Evolutionary conservation across 2,113 vertebrate species (phyloP).

Genomic region (Pterocles gutturalis): DNA sequence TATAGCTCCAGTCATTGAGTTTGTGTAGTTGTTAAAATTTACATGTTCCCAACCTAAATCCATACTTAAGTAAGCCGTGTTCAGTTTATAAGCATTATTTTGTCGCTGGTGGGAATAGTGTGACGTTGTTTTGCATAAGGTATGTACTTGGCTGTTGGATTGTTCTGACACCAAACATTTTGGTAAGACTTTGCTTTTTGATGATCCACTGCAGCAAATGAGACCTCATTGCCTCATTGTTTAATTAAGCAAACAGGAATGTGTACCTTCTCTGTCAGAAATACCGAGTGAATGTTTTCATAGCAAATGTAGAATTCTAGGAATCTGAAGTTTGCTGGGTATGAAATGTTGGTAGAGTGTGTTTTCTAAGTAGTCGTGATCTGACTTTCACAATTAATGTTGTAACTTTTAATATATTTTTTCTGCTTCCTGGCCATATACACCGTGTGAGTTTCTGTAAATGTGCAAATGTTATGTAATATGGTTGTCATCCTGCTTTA

Average conservation of each 20-base stretch:
- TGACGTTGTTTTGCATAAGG: background rate
- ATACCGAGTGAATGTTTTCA: background rate
- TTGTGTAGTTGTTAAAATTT: background rate
- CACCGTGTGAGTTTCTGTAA: slow-evolving; percentile 1
- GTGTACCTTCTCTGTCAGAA: background rate
- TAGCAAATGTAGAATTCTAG: background rate
- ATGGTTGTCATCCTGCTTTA: background rate
- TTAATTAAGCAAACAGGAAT: background rate
- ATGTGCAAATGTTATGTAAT: background rate
- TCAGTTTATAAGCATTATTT: background rate
- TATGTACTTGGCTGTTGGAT: background rate
- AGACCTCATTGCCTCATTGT: background rate
- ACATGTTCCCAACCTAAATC: background rate
- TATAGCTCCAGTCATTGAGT: background rate
- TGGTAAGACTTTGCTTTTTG: background rate
- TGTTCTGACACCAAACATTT: background rate
- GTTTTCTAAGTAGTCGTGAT: background rate
- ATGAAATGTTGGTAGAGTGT: background rate
- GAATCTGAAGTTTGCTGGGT: background rate
- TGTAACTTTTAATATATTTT: background rate
- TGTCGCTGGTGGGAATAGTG: accelerated
- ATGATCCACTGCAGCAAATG: background rate
- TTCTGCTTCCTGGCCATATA: background rate
- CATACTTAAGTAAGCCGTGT: background rate
- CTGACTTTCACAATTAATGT: background rate